Conservation (phyloP, 2,888 invertebrate genomes). For the Drosophila siamana region DNA sequence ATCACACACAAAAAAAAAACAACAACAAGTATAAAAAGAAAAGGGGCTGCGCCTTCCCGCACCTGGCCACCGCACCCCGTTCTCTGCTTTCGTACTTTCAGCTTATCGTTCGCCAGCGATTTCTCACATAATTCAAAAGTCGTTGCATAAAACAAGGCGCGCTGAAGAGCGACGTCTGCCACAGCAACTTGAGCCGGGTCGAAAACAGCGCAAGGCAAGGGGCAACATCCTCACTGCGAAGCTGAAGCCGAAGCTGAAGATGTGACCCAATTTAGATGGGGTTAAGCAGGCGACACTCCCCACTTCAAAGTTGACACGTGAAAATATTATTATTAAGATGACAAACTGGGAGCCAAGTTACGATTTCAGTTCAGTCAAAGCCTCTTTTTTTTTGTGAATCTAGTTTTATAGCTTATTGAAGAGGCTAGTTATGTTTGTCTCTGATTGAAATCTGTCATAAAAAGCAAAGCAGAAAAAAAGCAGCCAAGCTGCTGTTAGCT, state of each 20-base stretch:
- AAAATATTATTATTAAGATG: slow-evolving; percentile 26
- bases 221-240: no score
- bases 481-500: no score
- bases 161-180: slow-evolving; percentile 18
- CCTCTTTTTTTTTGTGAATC: no score
- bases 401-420: no score
- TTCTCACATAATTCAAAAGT: slow-evolving; percentile 75
- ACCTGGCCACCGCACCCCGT: background rate
- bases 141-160: slow-evolving; percentile 53
- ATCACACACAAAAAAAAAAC: no score
- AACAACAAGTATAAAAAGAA: no score
- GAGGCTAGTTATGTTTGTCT: no score
- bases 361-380: no score
- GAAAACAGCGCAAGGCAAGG: slow-evolving; percentile 17
- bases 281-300: slow-evolving; percentile 30
- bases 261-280: slow-evolving; percentile 55
- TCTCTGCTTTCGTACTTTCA: slow-evolving; percentile 2
- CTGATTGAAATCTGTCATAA: no score
- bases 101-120: slow-evolving; percentile 53
- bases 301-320: slow-evolving; percentile 22
- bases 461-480: no score
- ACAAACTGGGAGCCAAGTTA: background rate
- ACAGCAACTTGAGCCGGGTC: slow-evolving; percentile 53
- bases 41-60: background rate
- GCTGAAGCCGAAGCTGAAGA: slow-evolving; percentile 20